phyloP scores from a whole-genome alignment of 1,140 invertebrate genomes.

The Copidosoma floridanum region DNA sequence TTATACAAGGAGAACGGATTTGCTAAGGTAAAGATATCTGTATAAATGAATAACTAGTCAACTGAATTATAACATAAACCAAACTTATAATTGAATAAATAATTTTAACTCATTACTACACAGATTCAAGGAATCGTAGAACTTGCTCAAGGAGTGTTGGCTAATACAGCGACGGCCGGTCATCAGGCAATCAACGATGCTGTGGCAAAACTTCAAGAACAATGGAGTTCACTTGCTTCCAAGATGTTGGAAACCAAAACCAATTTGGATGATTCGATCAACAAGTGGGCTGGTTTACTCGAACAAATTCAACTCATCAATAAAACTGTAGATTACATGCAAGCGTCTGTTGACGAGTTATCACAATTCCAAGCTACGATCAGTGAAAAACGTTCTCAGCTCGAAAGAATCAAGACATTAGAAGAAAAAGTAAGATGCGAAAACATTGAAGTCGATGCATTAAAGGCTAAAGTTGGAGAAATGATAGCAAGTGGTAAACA shows the following conservation, averaged over 20 bases:
- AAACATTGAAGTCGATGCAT: constrained; percentile 86
- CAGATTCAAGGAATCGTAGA: constrained; percentile 79
- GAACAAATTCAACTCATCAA: constrained; percentile 84
- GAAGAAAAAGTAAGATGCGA: constrained; percentile 89
- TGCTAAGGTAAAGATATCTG: constrained; percentile 62
- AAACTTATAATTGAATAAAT: constrained; percentile 6
- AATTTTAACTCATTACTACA: constrained; percentile 8
- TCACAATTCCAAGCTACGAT: constrained; percentile 75
- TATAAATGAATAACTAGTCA: neutral
- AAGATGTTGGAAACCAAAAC: constrained; percentile 89
- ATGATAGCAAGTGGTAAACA: constrained; percentile 83
- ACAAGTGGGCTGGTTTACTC: constrained; percentile 84
- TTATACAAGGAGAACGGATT: constrained; percentile 90
- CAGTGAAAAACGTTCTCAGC: constrained; percentile 79
- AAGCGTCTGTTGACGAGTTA: constrained; percentile 70
- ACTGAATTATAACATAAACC: neutral
- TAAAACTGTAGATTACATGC: constrained; percentile 78
- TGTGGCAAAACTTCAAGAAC: constrained; percentile 80
- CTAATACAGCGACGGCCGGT: constrained; percentile 85
- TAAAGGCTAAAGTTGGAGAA: constrained; percentile 84
- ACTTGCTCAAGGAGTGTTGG: constrained; percentile 85
- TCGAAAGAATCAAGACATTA: constrained; percentile 80
- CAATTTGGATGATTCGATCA: constrained; percentile 83
- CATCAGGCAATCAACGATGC: constrained; percentile 83
- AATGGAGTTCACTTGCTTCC: constrained; percentile 83